These are phyloP conservation scores for Erebia ligea DNA, from an alignment of 2,888 invertebrate genomes.

Conservation along the genomic window DNA sequence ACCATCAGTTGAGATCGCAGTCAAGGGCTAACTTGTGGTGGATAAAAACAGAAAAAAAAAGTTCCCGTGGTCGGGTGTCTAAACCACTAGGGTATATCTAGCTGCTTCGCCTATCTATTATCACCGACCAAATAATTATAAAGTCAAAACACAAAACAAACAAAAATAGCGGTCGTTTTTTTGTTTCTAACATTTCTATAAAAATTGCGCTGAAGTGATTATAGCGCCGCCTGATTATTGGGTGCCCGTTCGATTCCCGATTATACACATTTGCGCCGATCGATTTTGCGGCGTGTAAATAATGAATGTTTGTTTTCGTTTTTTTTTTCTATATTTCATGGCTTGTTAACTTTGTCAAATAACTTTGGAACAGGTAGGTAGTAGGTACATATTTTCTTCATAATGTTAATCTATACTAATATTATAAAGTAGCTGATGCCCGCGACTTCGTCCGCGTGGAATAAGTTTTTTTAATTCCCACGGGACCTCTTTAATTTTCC, in stretches of 20 bases:
- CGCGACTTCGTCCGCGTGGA: too few relatives aligned
- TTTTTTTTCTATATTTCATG: slow-evolving; percentile 23
- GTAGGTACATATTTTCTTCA: too few relatives aligned
- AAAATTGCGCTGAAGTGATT: slow-evolving; percentile 59
- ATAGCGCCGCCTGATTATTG: slow-evolving; percentile 65
- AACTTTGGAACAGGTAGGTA: slow-evolving; percentile 50
- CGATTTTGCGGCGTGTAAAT: slow-evolving; percentile 66
- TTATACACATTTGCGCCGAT: slow-evolving; percentile 74
- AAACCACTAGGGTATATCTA: too few relatives aligned
- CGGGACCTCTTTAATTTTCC: too few relatives aligned
- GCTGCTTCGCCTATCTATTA: neutral
- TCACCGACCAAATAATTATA: neutral
- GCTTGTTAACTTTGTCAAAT: slow-evolving; percentile 22
- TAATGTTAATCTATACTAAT: too few relatives aligned
- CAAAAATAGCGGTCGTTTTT: slow-evolving; percentile 23
- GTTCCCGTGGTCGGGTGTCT: too few relatives aligned
- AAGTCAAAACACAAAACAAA: slow-evolving; percentile 25
- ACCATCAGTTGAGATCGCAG: too few relatives aligned
- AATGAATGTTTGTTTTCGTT: slow-evolving; percentile 69
- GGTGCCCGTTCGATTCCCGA: slow-evolving; percentile 70
- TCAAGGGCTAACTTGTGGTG: too few relatives aligned
- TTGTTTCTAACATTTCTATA: slow-evolving; percentile 33
- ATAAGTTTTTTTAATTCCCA: too few relatives aligned
- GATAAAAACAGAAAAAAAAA: too few relatives aligned
- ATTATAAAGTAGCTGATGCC: too few relatives aligned